These are phyloP conservation scores for Pseudopipra pipra DNA, from an alignment of 2,113 vertebrate genomes.

Conservation along the genomic window DNA sequence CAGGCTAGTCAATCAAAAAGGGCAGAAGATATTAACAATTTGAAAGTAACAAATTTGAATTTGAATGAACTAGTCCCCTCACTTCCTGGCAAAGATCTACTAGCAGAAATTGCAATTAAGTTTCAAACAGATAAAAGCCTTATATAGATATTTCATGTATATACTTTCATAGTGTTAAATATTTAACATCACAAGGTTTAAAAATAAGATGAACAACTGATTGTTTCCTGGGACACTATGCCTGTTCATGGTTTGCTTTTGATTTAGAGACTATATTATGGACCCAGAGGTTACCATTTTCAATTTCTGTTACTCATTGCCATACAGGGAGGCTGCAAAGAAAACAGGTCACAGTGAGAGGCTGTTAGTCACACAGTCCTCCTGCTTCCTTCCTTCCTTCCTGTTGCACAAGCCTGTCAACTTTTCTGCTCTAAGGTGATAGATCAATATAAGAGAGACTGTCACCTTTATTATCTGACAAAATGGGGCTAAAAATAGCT, in stretches of 20 bases:
- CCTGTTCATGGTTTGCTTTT: neutral
- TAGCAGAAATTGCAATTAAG: neutral
- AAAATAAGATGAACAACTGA: neutral
- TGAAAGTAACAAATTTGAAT: neutral
- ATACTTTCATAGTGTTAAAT: neutral
- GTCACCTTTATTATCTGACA: neutral
- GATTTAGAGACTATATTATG: neutral
- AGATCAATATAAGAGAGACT: neutral
- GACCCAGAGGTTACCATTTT: neutral
- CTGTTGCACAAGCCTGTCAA: neutral
- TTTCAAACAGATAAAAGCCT: neutral
- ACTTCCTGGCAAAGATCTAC: neutral
- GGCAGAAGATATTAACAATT: neutral
- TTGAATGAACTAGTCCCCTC: neutral
- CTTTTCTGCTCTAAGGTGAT: neutral
- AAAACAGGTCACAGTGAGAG: neutral
- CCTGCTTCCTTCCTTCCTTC: conserved; percentile 31
- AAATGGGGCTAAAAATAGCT: neutral
- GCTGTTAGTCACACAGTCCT: neutral
- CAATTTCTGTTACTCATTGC: neutral
- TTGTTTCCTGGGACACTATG: neutral
- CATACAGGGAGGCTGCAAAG: neutral
- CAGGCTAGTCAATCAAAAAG: neutral
- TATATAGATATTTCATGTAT: neutral
- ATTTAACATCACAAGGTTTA: neutral